Evolutionary conservation across 2,888 invertebrate species (phyloP), one percentile per base, ranked within the genome.

Genomic region (Cerastis rubricosa): DNA sequence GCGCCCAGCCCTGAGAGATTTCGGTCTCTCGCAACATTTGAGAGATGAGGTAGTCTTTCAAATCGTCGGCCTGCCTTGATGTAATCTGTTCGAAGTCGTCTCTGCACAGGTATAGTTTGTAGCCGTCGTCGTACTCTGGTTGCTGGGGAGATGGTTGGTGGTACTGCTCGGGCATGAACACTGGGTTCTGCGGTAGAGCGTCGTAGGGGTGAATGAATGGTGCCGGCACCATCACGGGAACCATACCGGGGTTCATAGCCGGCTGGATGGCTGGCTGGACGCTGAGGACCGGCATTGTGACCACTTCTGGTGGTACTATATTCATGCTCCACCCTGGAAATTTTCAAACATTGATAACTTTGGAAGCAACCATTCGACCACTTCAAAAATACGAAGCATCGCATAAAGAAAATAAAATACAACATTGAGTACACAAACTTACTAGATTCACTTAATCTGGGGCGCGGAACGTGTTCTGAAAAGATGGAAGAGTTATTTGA

Each of bases 11-110:
- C 1, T 89, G 87, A 40, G 69, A 74, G 12, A 75, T 76, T 75
- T 92, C 91, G 0, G 94, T 92, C 22, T 89, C 91, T 51, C 90
- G 85, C 49, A 94, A 87, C 75, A 96, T 93, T 86, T 94, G 85
- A 5, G 91, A 68, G 17, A 96, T 89, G 8, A 96, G 85, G 76
- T 92, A 96, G 22, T 92, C 86, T 82, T 93, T 94, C 17, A 96
- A 81, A 35, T 87, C 85, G 0, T 91, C 89, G 0, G 93, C 92
- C 87, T 96, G 94, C 11, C 79, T 69, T 0, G 87, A 85, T 5
- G 90, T 87, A 84, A 95, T 94, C 14, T 91, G 89, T 72, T 94
- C 92, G 85, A 95, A 95, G 87, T 96, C 93, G 73, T 95, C 95
- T 84, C 94, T 95, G 86, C 95, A 96, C 66, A 96, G 88, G 79